Evolutionary conservation across 2,888 invertebrate species (phyloP).

Genomic region (Ceratothoa steindachneri): DNA sequence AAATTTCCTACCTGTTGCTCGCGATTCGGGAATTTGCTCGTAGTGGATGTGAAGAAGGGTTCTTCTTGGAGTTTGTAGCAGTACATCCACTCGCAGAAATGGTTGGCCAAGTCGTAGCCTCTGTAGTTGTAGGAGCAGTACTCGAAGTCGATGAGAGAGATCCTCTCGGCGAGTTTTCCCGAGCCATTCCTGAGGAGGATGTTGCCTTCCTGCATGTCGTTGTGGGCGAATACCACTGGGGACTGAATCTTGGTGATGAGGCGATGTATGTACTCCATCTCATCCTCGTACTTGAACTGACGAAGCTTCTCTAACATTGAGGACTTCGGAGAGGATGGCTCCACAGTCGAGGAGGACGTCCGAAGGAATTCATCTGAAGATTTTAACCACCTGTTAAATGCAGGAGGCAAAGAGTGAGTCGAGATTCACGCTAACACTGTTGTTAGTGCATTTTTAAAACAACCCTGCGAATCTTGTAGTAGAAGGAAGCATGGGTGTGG

Average conservation of each 20-base stretch:
- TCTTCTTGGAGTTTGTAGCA: slow-evolving; percentile 74
- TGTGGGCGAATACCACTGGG: slow-evolving; percentile 89
- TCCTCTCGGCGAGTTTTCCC: slow-evolving; percentile 52
- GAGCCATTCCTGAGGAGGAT: slow-evolving; percentile 57
- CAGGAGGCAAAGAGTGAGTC: neutral
- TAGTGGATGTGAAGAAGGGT: slow-evolving; percentile 70
- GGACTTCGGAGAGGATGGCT: slow-evolving; percentile 21
- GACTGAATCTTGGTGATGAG: slow-evolving; percentile 59
- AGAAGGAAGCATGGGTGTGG: too few relatives aligned
- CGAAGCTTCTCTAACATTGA: slow-evolving; percentile 51
- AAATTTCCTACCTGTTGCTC: slow-evolving; percentile 72
- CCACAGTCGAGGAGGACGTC: slow-evolving; percentile 25
- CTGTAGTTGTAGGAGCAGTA: slow-evolving; percentile 92
- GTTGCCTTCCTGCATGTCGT: slow-evolving; percentile 88
- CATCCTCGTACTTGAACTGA: slow-evolving; percentile 62
- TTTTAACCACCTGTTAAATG: slow-evolving; percentile 50
- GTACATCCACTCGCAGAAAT: slow-evolving; percentile 87
- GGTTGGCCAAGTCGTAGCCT: slow-evolving; percentile 90
- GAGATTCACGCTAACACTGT: too few relatives aligned
- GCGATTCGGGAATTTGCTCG: slow-evolving; percentile 67
- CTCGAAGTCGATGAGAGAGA: slow-evolving; percentile 86
- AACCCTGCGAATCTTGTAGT: neutral
- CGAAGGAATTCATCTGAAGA: slow-evolving; percentile 49
- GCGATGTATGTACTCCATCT: slow-evolving; percentile 68
- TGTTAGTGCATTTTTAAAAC: too few relatives aligned